Evolutionary conservation across 2,797 vertebrate genomes (phyloP), one percentile per base, ranked within the genome.

Genomic region (Prunella strophiata): DNA sequence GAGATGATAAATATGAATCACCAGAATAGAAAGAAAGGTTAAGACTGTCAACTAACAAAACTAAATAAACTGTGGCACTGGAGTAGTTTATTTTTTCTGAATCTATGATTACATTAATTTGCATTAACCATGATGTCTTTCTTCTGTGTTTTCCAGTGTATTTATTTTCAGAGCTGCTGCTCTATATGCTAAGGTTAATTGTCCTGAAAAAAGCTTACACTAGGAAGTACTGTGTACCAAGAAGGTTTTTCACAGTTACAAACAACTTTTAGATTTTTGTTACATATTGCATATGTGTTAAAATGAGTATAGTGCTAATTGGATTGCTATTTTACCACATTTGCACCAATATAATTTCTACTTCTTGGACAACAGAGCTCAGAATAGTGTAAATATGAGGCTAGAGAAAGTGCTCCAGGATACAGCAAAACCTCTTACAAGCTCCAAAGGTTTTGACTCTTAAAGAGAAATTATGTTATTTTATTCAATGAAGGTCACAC

Each of bases 111-210:
- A 96, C 93, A 96, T 97, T 97, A 97, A 97, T 97, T 97, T 97
- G 95, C 96, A 97, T 97, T 97, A 97, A 94, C 93, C 89, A 95
- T 96, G 95, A 96, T 97, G 88, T 96, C 96, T 96, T 93, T 97
- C 96, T 93, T 93, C 94, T 95, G 91, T 91, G 94, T 93, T 97
- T 96, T 95, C 87, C 93, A 94, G 75, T 22, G 79, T 97, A 97
- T 97, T 98, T 98, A 97, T 97, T 97, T 97, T 96, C 91, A 96
- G 91, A 96, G 80, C 93, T 93, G 92, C 89, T 96, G 95, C 94
- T 96, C 88, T 95, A 81, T 96, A 93, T 88, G 94, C 81, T 94
- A 96, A 95, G 92, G 96, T 96, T 96, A 98, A 98, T 97, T 97
- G 97, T 97, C 97, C 97, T 96, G 92, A 92, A 97, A 97, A 97